Base-by-base conservation (phyloP, 1,140 invertebrate genomes). In the Tachypleus tridentatus region DNA sequence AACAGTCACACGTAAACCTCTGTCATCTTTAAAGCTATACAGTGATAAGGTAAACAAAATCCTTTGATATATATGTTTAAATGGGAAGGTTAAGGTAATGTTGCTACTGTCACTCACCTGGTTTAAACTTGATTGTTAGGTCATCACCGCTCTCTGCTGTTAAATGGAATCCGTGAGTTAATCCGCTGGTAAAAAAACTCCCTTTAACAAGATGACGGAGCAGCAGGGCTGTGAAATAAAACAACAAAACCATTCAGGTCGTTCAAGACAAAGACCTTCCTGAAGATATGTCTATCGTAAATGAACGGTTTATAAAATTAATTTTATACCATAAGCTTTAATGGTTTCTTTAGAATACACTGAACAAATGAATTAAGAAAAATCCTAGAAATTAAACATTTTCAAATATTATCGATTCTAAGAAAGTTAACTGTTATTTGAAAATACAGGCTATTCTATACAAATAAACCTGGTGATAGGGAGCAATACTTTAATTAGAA, bases 181-280 rank as follows among this genome's bases (percentile, higher is more conserved):
- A 11, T 5, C 61, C 61, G 9, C 51, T 29, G 6, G 61, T 51
- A 29, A 29, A 29, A 29, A 29, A 29, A 29, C 29, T 65, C 3
- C 67, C 67, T 48, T 61, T 49, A 3, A 68, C 52, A 7, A 68
- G 29, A 54, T 68, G 67, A 3, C 58, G 29, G 7, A 63, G 63
- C 7, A 68, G 11, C n/a, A 68, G n/a, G 49, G 65, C 67, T 68
- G 51, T 11, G 63, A 62, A 5, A 49, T 8, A 50, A 53, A 4
- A 11, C 9, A 61, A 7, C n/a, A n/a, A 29, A 29, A 29, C 29
- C 29, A 29, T 29, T 29, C 29, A 29, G 29, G 29, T 29, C 29
- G 29, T 29, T 29, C 29, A 29, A 29, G 29, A 29, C 29, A 29
- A 29, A 29, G 29, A 29, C 29, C 29, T 29, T 29, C 29, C 29